Base-by-base conservation (phyloP, 2,888 invertebrate genomes). In the Epirrhoe alternata region DNA sequence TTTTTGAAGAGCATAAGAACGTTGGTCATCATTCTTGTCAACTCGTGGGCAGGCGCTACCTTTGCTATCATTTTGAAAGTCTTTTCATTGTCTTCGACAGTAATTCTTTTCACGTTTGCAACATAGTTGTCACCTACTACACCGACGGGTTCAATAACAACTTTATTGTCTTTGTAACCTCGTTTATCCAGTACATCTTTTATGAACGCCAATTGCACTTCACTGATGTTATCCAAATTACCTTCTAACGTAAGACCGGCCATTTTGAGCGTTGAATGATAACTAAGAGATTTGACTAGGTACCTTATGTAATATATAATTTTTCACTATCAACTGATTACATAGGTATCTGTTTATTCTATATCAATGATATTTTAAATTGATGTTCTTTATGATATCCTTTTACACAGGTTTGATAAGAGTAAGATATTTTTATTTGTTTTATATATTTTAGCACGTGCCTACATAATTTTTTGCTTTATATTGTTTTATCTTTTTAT, bases 11-110 rank as follows among this genome's bases (percentile, higher is more conserved):
- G 1, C 4, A 47, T 0, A 8, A 17, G 61, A 12, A 74, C 74
- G 0, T 74, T 72, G 47, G 66, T 63, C 7, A 55, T 17, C 1
- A 57, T 10, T 69, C 82, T 68, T 1, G 74, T 1, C 1, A 51
- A 16, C 68, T 77, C 77, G 4, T 49, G 14, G 4, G 54, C 45
- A 0, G 83, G 77, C 30, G 84, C 83, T 50, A 82, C 49, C 69
- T 85, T 85, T 0, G 74, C 82, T 3, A 85, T 70, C 71, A 83
- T 83, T 56, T 77, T 80, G n/a, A 83, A 76, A 3, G 57, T 55
- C 8, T 68, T 54, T 7, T 72, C 77, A 66, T 72, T 71, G 8
- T 76, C 68, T 59, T 74, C 59, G 4, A 77, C 71, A 7, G 50
- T 72, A 5, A 80, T 69, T 63, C 77, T 78, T 58, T 77, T 76